Evolutionary conservation across 2,888 invertebrate genomes (phyloP), one percentile per base, ranked within the genome.

Genomic region (Eulithis prunata): DNA sequence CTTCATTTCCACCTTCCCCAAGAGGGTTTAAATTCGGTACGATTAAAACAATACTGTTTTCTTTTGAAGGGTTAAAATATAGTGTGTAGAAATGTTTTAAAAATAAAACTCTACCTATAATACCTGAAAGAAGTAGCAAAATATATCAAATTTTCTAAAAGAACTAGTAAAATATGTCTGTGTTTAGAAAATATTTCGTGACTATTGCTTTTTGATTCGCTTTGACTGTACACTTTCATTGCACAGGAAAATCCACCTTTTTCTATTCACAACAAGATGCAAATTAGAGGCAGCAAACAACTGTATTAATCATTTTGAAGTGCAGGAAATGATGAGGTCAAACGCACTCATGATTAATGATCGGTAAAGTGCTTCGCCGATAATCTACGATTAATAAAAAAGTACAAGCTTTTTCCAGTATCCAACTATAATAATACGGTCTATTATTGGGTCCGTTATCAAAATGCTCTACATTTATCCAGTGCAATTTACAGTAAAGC

Each of bases 281-380:
- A 62, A 59, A 71, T 71, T 68, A 66, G 69, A 47, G 14, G 47
- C 8, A 14, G 32, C 6, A 32, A 32, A 32, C 4, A 1, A 32
- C 4, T 32, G 59, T 75, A 76, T 71, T 68, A 66, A 77, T 76
- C 72, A 74, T 72, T 75, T 74, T 71, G 65, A 72, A 75, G 74
- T 78, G 71, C 74, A 78, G 83, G 83, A 81, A 82, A 76, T 83
- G 82, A 82, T 76, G 74, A 72, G 72, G 62, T 77, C 69, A 72
- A 70, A 70, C 66, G 54, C 62, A 61, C 68, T 57, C 38, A 63
- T 81, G 81, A 82, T 81, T 82, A 79, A 83, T 79, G 75, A 71
- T 69, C 67, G 62, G 59, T 68, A 64, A 66, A 66, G 67, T 66
- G 41, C 61, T 67, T 69, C 68, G 56, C 68, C 69, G 57, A 64